Percentiles rank a stretch among this genome's conserved stretches.
phyloP scores from a whole-genome alignment of 53 echinoderm and acorn worm species.

The Pentamera pediparva region DNA sequence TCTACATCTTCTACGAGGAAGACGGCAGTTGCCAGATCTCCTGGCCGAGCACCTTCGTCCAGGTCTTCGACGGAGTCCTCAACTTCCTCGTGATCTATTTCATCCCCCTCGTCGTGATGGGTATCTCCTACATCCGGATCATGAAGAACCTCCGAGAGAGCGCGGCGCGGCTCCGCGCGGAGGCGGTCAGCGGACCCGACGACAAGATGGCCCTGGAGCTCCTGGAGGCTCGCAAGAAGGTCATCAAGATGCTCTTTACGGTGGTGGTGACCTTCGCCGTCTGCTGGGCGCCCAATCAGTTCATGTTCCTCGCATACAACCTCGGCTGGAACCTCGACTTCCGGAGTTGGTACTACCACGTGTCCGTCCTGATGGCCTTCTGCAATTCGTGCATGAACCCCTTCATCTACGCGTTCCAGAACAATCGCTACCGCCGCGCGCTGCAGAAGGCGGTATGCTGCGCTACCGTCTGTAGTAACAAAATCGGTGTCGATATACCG shows the following conservation, averaged over 20 bases:
- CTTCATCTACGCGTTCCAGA: constrained; percentile 88
- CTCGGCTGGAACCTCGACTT: constrained; percentile 84
- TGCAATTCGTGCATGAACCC: constrained; percentile 94
- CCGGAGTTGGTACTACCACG: constrained; percentile 83
- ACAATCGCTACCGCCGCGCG: constrained; percentile 65
- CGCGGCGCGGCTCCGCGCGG: constrained; percentile 40
- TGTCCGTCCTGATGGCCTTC: constrained; percentile 76
- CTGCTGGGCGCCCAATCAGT: constrained; percentile 94
- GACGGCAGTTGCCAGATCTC: constrained; percentile 39
- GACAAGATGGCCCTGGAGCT: constrained; percentile 66
- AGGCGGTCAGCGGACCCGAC: constrained; percentile 39
- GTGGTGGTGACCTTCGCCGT: constrained; percentile 85
- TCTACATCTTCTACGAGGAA: constrained; percentile 53
- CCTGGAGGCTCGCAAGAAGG: constrained; percentile 67
- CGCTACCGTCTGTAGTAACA: not conserved
- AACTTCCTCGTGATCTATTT: constrained; percentile 82
- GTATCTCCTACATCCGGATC: constrained; percentile 71
- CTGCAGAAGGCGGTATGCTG: constrained; percentile 50
- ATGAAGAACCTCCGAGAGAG: constrained; percentile 55
- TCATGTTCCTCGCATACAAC: constrained; percentile 81
- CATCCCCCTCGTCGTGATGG: constrained; percentile 70
- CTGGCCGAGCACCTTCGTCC: constrained; percentile 62
- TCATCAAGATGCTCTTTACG: constrained; percentile 66
- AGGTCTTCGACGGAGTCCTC: constrained; percentile 62
- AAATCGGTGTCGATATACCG: not conserved